phyloP scores from a whole-genome alignment of 2,888 invertebrate species.

The Desoria tigrina region DNA sequence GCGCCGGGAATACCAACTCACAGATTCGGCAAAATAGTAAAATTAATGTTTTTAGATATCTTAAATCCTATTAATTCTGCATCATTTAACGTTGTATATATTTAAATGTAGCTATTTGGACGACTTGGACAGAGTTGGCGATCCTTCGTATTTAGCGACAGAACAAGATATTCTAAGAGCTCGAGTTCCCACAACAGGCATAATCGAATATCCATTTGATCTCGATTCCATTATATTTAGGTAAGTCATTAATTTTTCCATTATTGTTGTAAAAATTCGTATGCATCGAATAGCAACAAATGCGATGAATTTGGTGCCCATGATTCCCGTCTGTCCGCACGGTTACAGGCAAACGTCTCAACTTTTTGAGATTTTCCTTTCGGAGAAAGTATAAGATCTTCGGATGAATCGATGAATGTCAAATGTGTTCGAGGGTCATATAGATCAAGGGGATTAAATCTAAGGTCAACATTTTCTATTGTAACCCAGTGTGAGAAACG shows the following conservation, averaged over 20 bases:
- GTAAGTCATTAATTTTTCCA: constrained; percentile 55
- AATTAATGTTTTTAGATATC: neutral
- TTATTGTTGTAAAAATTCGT: no score
- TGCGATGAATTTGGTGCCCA: no score
- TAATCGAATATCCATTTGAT: constrained; percentile 67
- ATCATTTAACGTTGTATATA: neutral
- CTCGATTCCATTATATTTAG: constrained; percentile 65
- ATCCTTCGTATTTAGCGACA: constrained; percentile 54
- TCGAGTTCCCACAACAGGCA: constrained; percentile 57
- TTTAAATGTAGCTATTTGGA: constrained; percentile 47
- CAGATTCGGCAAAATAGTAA: constrained; percentile 53
- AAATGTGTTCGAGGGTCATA: no score
- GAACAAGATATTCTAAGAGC: constrained; percentile 56
- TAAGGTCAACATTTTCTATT: no score
- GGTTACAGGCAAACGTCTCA: no score
- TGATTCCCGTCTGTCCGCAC: no score
- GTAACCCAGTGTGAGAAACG: no score
- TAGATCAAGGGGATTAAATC: no score
- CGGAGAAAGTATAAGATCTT: no score
- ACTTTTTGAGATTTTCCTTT: no score
- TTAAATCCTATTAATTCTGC: neutral
- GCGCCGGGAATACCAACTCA: constrained; percentile 51
- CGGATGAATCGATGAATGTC: no score
- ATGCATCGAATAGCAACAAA: no score
- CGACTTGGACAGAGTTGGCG: constrained; percentile 55